phyloP scores from a whole-genome alignment of 2,888 invertebrate species.

The Protophormia terraenovae region DNA sequence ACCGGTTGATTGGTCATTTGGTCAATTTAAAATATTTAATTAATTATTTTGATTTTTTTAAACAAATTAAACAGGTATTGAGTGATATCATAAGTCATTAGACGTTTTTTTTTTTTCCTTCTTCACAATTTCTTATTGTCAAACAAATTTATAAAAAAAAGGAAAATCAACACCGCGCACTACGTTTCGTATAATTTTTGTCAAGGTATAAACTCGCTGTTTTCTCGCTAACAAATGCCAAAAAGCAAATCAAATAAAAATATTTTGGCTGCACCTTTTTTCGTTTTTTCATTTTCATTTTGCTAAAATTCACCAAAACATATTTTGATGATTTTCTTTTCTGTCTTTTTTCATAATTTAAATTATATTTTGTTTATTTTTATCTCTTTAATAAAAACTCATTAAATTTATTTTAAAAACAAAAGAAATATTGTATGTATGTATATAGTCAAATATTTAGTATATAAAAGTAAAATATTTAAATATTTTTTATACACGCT shows the following conservation, averaged over 20 bases:
- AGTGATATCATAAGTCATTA: slow-evolving; percentile 17
- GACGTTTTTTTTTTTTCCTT: neutral
- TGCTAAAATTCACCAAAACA: neutral
- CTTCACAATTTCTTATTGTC: neutral
- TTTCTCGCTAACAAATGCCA: slow-evolving; percentile 64
- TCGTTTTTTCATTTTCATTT: neutral
- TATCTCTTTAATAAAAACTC: slow-evolving; percentile 8
- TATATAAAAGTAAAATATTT: neutral
- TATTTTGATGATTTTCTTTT: neutral
- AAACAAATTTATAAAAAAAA: slow-evolving; percentile 33
- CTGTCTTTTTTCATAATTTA: neutral
- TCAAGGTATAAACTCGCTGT: slow-evolving; percentile 63
- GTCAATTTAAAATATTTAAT: slow-evolving; percentile 26
- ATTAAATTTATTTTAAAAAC: slow-evolving; percentile 2
- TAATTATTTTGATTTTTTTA: neutral
- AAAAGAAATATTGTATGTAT: neutral
- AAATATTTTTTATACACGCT: neutral
- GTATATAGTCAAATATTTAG: neutral
- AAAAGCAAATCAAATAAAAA: slow-evolving; percentile 24
- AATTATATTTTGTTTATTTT: slow-evolving; percentile 1
- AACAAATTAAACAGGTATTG: slow-evolving; percentile 21
- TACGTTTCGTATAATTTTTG: slow-evolving; percentile 43
- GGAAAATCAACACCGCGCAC: slow-evolving; percentile 33
- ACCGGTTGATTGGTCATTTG: slow-evolving; percentile 48
- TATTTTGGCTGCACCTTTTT: slow-evolving; percentile 61